Evolutionary conservation across 2,797 vertebrate species (phyloP).

Genomic region (Limnodromus scolopaceus): DNA sequence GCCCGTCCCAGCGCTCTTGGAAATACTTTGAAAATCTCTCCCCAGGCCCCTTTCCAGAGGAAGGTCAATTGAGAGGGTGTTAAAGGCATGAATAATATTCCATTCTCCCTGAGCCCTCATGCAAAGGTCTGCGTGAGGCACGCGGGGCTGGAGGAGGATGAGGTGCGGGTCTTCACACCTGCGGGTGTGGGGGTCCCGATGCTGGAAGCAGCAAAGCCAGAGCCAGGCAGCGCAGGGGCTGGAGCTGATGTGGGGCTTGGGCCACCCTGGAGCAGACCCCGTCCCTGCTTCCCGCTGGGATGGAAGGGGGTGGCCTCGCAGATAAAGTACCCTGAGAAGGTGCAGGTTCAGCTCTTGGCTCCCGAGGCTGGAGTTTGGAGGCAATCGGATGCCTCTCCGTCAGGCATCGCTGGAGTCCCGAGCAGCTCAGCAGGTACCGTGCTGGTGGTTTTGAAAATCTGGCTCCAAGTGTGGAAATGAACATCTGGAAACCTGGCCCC

Average conservation of each 20-base stretch:
- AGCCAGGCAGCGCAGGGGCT: not conserved
- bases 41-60: not conserved
- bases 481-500: not conserved
- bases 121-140: rapidly evolving
- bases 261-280: not conserved
- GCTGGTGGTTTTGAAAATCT: not conserved
- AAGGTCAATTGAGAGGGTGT: not conserved
- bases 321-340: not conserved
- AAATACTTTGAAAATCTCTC: not conserved
- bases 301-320: not conserved
- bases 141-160: rapidly evolving
- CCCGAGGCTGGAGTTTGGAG: not conserved
- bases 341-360: not conserved
- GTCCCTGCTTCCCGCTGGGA: not conserved
- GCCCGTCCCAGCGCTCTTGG: rapidly evolving
- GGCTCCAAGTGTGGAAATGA: not conserved
- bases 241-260: not conserved
- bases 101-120: not conserved
- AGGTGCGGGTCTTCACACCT: not conserved
- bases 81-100: not conserved
- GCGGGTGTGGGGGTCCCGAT: not conserved
- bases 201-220: not conserved
- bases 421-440: not conserved
- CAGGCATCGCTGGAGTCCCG: not conserved
- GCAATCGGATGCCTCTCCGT: not conserved